These are phyloP conservation scores for Myotis brandtii DNA, from an alignment of 2,113 vertebrate genomes.

Conservation along the genomic window DNA sequence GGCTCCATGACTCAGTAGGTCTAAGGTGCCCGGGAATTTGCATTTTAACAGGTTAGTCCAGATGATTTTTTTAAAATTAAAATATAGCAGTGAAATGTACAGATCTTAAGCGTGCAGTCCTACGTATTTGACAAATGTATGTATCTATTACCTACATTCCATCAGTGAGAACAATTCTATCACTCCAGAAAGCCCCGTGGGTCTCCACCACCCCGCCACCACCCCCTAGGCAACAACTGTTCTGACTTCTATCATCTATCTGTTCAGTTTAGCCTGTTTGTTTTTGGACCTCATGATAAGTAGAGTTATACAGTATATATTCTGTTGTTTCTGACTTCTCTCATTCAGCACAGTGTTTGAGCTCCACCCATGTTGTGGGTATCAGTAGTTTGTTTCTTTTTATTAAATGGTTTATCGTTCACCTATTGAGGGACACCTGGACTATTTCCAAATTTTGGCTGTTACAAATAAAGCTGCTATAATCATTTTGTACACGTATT, in stretches of 20 bases:
- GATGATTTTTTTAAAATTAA: neutral
- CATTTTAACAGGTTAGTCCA: neutral
- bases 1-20: neutral
- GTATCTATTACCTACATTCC: neutral
- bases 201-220: fast-evolving
- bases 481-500: neutral
- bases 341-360: neutral
- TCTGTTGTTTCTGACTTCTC: neutral
- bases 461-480: neutral
- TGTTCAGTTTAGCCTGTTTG: neutral
- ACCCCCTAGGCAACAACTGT: neutral
- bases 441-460: neutral
- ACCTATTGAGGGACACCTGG: neutral
- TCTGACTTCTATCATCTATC: neutral
- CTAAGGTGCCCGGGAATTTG: neutral
- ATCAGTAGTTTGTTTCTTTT: slow-evolving; percentile 23
- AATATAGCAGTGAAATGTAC: neutral
- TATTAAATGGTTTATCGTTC: neutral
- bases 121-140: neutral
- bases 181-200: neutral
- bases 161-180: neutral
- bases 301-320: neutral
- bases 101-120: neutral
- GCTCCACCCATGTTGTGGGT: neutral
- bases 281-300: neutral